Evolutionary conservation across 2,113 vertebrate genomes (phyloP).

Genomic region (Catagonus wagneri): DNA sequence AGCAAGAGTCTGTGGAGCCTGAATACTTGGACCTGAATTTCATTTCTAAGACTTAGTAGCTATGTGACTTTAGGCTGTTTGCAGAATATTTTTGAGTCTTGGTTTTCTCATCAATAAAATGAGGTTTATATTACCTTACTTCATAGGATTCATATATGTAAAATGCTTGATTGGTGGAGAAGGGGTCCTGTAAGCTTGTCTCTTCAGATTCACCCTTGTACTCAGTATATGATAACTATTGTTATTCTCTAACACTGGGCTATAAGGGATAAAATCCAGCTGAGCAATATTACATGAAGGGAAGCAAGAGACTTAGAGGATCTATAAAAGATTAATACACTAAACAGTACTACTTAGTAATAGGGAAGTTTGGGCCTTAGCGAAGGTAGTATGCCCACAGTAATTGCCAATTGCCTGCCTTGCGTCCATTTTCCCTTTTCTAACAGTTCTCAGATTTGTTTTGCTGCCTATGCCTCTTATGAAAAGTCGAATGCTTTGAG

Average conservation of each 20-base stretch:
- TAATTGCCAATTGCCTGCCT: not conserved
- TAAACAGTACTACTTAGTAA: not conserved
- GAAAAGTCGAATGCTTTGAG: not conserved
- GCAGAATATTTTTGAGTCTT: not conserved
- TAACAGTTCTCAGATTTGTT: not conserved
- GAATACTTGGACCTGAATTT: not conserved
- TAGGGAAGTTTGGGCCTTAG: not conserved
- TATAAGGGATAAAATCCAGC: not conserved
- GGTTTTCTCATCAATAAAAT: constrained; percentile 11
- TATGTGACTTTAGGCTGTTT: not conserved
- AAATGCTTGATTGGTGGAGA: not conserved
- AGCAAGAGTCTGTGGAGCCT: not conserved
- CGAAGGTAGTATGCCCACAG: not conserved
- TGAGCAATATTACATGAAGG: not conserved
- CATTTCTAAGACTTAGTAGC: not conserved
- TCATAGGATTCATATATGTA: not conserved
- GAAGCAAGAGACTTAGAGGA: not conserved
- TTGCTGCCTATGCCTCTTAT: not conserved
- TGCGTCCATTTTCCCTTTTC: not conserved
- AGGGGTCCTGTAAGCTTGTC: not conserved
- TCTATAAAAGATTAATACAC: not conserved
- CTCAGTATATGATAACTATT: not conserved
- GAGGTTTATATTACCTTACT: not conserved
- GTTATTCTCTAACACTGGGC: not conserved
- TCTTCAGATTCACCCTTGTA: not conserved